Evolutionary conservation across 2,888 invertebrate species (phyloP), one percentile per base, ranked within the genome.

Genomic region (Troides aeacus): DNA sequence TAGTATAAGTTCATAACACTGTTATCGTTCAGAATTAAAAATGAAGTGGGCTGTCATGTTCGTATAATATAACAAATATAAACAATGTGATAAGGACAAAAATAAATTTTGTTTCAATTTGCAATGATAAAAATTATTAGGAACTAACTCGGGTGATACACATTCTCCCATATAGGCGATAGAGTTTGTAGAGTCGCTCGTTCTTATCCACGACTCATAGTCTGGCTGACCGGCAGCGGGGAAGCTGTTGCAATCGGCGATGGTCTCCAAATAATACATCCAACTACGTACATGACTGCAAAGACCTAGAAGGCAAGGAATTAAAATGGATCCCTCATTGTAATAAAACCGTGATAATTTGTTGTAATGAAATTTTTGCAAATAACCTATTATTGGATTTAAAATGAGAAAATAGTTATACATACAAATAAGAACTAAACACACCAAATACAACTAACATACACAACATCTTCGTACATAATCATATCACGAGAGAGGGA

Each of bases 221-320:
- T 78, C 82, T 66, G 80, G 80, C 0, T 85, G 84, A 42, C 79
- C 77, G 1, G 87, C 83, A 0, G 90, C 84, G 62, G 83, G 82
- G 73, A 91, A 93, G 6, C 77, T 68, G 71, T 70, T 53, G 24
- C 75, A 71, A 36, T 75, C 81, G 73, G 1, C 73, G 73, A 80
- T 83, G 58, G 90, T 85, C 72, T 91, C 89, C 0, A 85, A 85
- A 84, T 86, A 89, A 74, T 84, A 88, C 73, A 81, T 79, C 86
- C 89, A 89, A 2, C 89, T 85, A 24, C 92, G 81, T 64, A 87
- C 80, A 77, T 93, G 93, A 66, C 90, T 92, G 73, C 92, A 92
- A 56, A 89, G 69, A 79, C 90, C 91, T 62, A 21, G 30, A 62
- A 24, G 17, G 6, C 24, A 63, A 36, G 17, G 21, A 46, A 15